A percentile compares a stretch with the other conserved stretches of the same genome.
Conservation (phyloP, 2,888 invertebrate genomes). For the Nomada hirtipes region DNA sequence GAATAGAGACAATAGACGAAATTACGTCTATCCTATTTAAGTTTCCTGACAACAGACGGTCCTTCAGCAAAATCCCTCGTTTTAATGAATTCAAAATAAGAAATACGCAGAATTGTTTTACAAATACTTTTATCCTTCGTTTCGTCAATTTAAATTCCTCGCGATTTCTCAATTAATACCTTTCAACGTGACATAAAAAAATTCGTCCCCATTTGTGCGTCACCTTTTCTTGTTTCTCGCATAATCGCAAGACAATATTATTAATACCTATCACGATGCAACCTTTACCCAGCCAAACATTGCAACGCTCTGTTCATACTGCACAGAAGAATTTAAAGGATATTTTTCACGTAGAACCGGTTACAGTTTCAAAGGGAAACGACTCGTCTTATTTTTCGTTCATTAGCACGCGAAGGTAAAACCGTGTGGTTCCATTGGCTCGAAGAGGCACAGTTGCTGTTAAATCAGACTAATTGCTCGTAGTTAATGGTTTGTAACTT, state of each 20-base stretch:
- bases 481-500: slow-evolving; percentile 40
- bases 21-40: neutral
- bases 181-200: neutral
- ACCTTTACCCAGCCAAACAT: neutral
- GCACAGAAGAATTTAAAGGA: slow-evolving; percentile 27
- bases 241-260: neutral
- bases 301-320: slow-evolving; percentile 1
- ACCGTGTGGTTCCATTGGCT: slow-evolving; percentile 29
- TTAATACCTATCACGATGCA: slow-evolving; percentile 1
- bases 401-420: slow-evolving; percentile 46
- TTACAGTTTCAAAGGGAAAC: slow-evolving; percentile 44
- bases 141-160: neutral
- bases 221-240: neutral
- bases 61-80: too few relatives aligned
- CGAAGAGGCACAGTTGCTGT: slow-evolving; percentile 27
- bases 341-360: slow-evolving; percentile 56
- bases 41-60: too few relatives aligned
- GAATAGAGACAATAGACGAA: neutral
- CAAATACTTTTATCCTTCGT: neutral
- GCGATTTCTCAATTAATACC: neutral
- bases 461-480: slow-evolving; percentile 53
- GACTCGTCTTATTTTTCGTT: slow-evolving; percentile 54
- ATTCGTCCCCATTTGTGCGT: neutral
- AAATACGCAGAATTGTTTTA: neutral
- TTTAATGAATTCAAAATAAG: neutral